Percentiles rank a stretch among this genome's conserved stretches.
Conservation (phyloP, 2,888 invertebrate species). For the Agrotis exclamationis region DNA sequence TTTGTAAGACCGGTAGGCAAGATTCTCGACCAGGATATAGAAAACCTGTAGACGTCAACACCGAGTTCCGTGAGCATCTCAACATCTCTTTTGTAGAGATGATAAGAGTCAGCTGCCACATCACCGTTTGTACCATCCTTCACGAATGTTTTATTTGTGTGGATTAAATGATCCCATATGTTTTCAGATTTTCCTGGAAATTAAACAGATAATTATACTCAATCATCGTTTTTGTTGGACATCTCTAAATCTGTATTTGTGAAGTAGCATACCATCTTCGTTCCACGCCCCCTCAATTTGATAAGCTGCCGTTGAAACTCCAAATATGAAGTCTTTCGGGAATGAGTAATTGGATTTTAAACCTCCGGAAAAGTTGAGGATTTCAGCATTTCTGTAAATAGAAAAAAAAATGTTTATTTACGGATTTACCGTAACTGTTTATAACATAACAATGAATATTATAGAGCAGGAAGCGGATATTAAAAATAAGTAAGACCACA, state of each 20-base stretch:
- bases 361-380: slow-evolving; percentile 82
- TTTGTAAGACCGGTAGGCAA: slow-evolving; percentile 93
- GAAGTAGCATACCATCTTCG: slow-evolving; percentile 80
- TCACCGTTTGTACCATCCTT: slow-evolving; percentile 92
- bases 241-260: neutral
- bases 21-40: slow-evolving; percentile 94
- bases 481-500: slow-evolving; percentile 9
- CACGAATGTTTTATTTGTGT: slow-evolving; percentile 89
- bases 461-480: slow-evolving; percentile 46
- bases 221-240: neutral
- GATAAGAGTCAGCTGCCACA: slow-evolving; percentile 93
- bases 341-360: slow-evolving; percentile 86
- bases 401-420: slow-evolving; percentile 18
- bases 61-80: slow-evolving; percentile 92
- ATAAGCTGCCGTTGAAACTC: slow-evolving; percentile 91
- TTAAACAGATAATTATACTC: neutral
- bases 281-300: slow-evolving; percentile 92
- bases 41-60: slow-evolving; percentile 93
- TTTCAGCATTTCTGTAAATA: slow-evolving; percentile 78
- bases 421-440: neutral
- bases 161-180: slow-evolving; percentile 92
- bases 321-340: slow-evolving; percentile 91
- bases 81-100: slow-evolving; percentile 92
- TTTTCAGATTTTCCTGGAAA: slow-evolving; percentile 92
- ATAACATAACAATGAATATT: no score